A percentile compares a stretch with the other conserved stretches of the same genome.
Conservation (phyloP, 2,113 vertebrate genomes). For the Pollachius pollachius region DNA sequence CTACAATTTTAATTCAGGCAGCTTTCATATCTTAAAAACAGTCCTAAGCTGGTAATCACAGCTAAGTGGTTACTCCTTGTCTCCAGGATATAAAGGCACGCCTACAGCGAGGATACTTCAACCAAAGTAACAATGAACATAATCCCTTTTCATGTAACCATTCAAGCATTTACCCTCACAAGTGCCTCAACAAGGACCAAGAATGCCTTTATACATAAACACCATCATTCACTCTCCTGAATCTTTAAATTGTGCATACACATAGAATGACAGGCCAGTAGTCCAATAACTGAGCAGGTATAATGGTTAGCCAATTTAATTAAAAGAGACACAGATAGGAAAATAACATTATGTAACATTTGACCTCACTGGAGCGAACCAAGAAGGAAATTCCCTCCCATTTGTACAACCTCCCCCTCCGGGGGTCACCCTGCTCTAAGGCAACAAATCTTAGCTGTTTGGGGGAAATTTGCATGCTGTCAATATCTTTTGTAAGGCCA, state of each 20-base stretch:
- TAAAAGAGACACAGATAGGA: conserved; percentile 86
- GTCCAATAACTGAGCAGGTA: conserved; percentile 86
- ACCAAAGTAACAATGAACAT: conserved; percentile 42
- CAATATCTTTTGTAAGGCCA: conserved; percentile 54
- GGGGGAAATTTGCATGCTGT: conserved; percentile 78
- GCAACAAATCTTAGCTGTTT: conserved; percentile 80
- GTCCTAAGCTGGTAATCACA: conserved; percentile 24
- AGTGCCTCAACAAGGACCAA: conserved; percentile 26
- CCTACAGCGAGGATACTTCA: conserved; percentile 17
- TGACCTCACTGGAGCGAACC: conserved; percentile 84
- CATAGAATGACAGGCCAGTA: conserved; percentile 78
- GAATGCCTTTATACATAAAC: conserved; percentile 59
- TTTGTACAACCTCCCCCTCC: conserved; percentile 85
- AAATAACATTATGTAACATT: conserved; percentile 86
- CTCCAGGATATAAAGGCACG: conserved; percentile 14
- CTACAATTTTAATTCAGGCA: conserved; percentile 4
- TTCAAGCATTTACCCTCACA: conserved; percentile 41
- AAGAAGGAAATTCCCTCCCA: conserved; percentile 83
- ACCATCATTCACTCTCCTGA: conserved; percentile 69
- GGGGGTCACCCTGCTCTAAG: conserved; percentile 80
- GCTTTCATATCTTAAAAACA: conserved; percentile 32
- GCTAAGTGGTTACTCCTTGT: conserved; percentile 18
- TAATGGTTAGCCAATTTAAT: conserved; percentile 85
- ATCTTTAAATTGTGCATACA: conserved; percentile 83
- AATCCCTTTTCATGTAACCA: conserved; percentile 39